Evolutionary conservation across 2,113 vertebrate genomes (phyloP).

Genomic region (Apodemus sylvaticus): DNA sequence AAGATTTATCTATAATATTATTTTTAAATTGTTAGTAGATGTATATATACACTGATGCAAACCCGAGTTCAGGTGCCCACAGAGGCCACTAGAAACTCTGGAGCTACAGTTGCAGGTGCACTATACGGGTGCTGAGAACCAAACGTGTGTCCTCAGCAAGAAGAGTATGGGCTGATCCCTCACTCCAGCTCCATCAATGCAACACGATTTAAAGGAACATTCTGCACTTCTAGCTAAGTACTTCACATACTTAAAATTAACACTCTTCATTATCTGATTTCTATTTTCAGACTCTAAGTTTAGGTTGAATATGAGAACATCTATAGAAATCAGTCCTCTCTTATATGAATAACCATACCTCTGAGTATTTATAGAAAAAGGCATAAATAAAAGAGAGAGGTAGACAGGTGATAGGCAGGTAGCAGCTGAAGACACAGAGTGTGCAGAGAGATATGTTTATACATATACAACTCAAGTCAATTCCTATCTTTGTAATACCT

Average conservation of each 20-base stretch:
- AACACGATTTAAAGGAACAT: neutral
- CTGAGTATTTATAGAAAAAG: neutral
- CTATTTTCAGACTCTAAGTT: neutral
- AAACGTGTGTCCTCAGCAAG: neutral
- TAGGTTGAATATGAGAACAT: neutral
- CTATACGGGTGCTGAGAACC: too few species aligned
- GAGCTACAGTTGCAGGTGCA: neutral
- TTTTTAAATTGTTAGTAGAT: neutral
- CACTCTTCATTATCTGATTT: constrained; percentile 5
- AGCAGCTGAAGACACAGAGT: too few species aligned
- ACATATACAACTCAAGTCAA: neutral
- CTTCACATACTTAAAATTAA: neutral
- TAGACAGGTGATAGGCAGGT: neutral
- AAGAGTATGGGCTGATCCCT: neutral
- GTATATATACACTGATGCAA: neutral
- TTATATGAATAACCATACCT: neutral
- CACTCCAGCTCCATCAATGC: neutral
- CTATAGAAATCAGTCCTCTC: neutral
- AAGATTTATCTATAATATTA: neutral
- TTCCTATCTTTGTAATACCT: neutral
- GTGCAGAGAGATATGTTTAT: neutral
- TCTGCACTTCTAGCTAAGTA: neutral
- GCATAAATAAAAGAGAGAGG: neutral
- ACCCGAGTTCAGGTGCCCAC: neutral
- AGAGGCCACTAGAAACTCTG: neutral